A percentile compares a stretch with the other conserved stretches of the same genome.
phyloP scores from a whole-genome alignment of 2,888 invertebrate genomes.

The Cephus nigrinus region DNA sequence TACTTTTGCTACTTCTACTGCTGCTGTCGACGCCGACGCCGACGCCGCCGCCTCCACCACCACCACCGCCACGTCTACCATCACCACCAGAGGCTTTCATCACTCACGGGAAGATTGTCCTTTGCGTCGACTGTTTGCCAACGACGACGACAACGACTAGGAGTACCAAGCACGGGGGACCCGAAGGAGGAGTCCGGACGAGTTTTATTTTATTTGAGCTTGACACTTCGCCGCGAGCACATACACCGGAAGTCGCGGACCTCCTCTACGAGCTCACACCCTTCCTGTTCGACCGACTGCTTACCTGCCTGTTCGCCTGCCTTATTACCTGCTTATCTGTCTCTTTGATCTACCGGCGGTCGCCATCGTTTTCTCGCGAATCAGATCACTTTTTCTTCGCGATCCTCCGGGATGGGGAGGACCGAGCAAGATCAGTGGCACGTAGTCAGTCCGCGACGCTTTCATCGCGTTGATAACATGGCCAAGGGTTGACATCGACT shows the following conservation, averaged over 20 bases:
- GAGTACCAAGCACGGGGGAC: constrained; percentile 37
- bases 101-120: constrained; percentile 38
- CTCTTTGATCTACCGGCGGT: background rate
- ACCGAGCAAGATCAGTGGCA: background rate
- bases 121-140: constrained; percentile 40
- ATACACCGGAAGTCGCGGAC: constrained; percentile 48
- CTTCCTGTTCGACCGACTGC: background rate
- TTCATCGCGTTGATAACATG: background rate
- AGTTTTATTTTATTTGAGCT: constrained; percentile 61
- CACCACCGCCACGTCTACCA: constrained; percentile 36
- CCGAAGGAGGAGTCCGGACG: constrained; percentile 35
- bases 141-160: constrained; percentile 33
- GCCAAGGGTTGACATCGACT: background rate
- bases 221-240: constrained; percentile 56
- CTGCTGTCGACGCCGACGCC: constrained; percentile 5
- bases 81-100: constrained; percentile 12
- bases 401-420: background rate
- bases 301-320: background rate
- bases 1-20: background rate
- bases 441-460: background rate
- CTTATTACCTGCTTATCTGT: background rate
- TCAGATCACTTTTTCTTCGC: background rate
- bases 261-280: background rate
- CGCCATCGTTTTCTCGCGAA: background rate
- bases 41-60: constrained; percentile 38